Percentiles rank a stretch among this genome's conserved stretches.
Conservation (phyloP, 2,888 invertebrate species). For the Scaptomyza reducta region DNA sequence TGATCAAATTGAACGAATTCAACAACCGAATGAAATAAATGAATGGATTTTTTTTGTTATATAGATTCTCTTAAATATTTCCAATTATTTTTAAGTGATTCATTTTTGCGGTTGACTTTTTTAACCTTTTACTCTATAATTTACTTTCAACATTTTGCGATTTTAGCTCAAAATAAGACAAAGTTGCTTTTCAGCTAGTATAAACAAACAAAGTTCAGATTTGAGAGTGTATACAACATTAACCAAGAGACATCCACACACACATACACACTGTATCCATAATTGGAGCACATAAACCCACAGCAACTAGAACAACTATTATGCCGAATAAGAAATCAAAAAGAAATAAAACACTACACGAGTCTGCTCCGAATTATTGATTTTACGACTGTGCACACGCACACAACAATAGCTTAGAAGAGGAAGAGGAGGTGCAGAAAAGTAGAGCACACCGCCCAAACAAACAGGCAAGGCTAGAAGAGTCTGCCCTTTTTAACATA, state of each 20-base stretch:
- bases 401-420: not conserved
- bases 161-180: not conserved
- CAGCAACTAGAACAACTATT: conserved; percentile 11
- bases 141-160: not conserved
- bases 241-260: not conserved
- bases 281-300: conserved; percentile 4
- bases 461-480: not conserved
- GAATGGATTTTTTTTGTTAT: too few relatives aligned
- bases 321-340: not conserved
- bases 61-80: too few relatives aligned
- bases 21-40: too few relatives aligned
- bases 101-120: not conserved
- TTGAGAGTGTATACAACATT: conserved; percentile 5
- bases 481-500: conserved; percentile 49
- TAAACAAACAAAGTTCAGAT: conserved; percentile 17
- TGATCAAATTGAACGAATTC: too few relatives aligned
- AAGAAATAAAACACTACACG: conserved; percentile 4
- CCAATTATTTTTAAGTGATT: not conserved
- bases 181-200: not conserved
- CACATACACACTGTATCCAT: not conserved
- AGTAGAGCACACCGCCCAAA: conserved; percentile 4
- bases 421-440: not conserved
- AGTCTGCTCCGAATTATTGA: conserved; percentile 51
- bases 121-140: not conserved
- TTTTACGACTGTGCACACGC: conserved; percentile 33